Percentiles rank a stretch among this genome's conserved stretches.
phyloP scores from a whole-genome alignment of 1,140 invertebrate species.

The Euschistus heros region DNA sequence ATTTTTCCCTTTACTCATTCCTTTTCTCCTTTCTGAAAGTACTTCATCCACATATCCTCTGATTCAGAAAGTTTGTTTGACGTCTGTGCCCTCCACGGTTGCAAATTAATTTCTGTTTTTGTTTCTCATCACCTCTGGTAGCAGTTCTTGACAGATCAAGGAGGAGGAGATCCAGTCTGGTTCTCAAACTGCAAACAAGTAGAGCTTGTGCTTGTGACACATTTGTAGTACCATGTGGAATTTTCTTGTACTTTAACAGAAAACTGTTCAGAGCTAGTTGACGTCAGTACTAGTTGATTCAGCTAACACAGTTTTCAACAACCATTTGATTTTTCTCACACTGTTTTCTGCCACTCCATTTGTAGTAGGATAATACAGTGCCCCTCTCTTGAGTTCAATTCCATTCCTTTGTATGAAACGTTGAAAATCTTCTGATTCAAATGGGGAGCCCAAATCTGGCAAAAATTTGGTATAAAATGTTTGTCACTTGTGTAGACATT shows the following conservation, averaged over 20 bases:
- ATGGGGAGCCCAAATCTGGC: background rate
- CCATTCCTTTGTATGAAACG: background rate
- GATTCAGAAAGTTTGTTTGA: background rate
- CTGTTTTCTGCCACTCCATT: background rate
- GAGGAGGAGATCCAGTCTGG: background rate
- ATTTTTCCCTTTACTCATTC: background rate
- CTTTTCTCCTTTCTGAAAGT: background rate
- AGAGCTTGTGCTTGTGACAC: background rate
- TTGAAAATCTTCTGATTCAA: background rate
- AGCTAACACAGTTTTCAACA: background rate
- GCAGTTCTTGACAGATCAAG: too few relatives aligned
- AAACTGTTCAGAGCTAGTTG: too few relatives aligned
- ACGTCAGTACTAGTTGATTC: background rate
- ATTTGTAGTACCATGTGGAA: background rate
- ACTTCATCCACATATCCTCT: background rate
- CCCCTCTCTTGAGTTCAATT: background rate
- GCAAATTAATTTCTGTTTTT: background rate
- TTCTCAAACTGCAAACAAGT: background rate
- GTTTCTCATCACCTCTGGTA: background rate
- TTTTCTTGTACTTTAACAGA: too few relatives aligned
- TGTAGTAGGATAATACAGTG: background rate
- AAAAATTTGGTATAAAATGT: background rate
- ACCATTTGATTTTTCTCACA: too few relatives aligned
- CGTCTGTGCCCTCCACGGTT: background rate
- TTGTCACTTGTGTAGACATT: background rate